phyloP scores from a whole-genome alignment of 2,888 invertebrate species.

The Girardia tigrina region DNA sequence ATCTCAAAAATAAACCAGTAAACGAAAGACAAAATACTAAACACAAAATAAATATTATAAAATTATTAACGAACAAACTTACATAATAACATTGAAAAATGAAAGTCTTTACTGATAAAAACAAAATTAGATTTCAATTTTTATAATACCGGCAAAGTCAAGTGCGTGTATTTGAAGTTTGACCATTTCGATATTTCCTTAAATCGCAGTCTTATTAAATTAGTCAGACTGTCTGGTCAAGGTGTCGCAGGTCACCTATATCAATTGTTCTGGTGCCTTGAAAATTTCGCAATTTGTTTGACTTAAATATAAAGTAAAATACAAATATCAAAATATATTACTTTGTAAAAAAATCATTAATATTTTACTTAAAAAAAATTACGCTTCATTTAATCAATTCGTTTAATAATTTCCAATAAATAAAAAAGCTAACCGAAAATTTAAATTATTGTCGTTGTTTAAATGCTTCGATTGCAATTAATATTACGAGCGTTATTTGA shows the following conservation, averaged over 20 bases:
- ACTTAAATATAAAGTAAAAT: no score
- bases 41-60: no score
- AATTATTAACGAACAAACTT: neutral
- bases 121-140: neutral
- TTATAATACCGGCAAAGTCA: neutral
- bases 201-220: neutral
- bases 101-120: neutral
- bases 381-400: no score
- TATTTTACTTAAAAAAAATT: no score
- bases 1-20: neutral
- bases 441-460: no score
- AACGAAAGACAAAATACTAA: neutral
- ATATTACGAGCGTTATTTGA: no score
- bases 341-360: no score
- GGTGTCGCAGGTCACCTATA: neutral
- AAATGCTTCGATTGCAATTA: no score
- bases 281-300: neutral
- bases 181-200: neutral
- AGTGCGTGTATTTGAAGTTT: neutral
- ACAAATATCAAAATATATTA: no score
- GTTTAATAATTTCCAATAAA: no score
- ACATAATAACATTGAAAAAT: neutral
- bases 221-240: neutral
- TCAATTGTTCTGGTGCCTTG: neutral
- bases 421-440: no score